Evolutionary conservation across 2,888 invertebrate species (phyloP), one percentile per base, ranked within the genome.

Genomic region (Exocentrus adspersus): DNA sequence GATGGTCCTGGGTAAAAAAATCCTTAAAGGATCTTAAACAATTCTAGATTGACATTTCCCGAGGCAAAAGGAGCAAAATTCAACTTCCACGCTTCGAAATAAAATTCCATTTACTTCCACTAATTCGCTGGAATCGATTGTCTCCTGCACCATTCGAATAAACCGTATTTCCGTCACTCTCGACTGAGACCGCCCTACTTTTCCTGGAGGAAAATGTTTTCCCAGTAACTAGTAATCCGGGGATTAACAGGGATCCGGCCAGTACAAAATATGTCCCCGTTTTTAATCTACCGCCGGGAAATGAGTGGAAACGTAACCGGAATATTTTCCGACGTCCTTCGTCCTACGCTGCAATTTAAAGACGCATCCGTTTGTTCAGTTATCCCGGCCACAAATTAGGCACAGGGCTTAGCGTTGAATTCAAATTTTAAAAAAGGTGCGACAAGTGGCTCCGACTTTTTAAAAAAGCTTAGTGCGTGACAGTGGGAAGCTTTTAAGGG

Each of bases 371-470:
- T 62, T 62, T 59, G 32, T 66, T 66, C 50, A 21, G 59, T 43
- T 56, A 41, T 59, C 60, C 60, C 52, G 45, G 52, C 62, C 45
- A 43, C 65, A 62, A 66, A 66, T 66, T 66, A 66, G 21, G 12
- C 42, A 21, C 54, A 37, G 41, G 30, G 37, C 46, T 60, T 60
- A 53, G 43, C 43, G 60, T 52, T 50, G 28, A 41, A 61, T 37
- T 48, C 24, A 61, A 61, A 43, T 46, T 46, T 57, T 32, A 45
- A 46, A 46, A 32, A 57, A 46, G 46, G 46, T 57, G 57, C 12
- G 42, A 45, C 30, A 19, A 45, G 19, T 19, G 9, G 30, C 9
- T 21, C 1, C 42, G 20, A 14, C 30, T 16, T 30, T 30, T 56
- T 56, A 16, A 14, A n/a, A n/a, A 37, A 24, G 24, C 24, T 37